phyloP scores from a whole-genome alignment of 2,113 vertebrate species.

The Zootoca vivipara region DNA sequence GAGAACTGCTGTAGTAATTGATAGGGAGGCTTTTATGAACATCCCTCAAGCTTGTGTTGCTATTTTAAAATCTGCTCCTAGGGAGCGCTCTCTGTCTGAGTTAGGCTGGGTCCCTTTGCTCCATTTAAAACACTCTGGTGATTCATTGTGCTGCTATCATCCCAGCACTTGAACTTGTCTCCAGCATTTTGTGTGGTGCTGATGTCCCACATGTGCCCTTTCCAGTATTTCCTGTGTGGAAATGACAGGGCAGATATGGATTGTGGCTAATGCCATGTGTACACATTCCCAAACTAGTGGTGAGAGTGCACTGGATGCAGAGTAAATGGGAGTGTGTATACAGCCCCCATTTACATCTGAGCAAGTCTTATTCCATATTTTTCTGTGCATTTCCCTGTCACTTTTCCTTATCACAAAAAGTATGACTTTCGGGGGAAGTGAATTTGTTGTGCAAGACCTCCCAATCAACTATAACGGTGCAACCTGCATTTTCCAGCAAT shows the following conservation, averaged over 20 bases:
- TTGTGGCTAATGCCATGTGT: no score
- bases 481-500: not conserved
- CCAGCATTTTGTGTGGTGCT: not conserved
- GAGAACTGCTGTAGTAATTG: not conserved
- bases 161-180: not conserved
- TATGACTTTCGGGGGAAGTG: no score
- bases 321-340: no score
- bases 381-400: no score
- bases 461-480: no score
- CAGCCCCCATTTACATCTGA: no score
- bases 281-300: no score
- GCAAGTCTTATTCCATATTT: no score
- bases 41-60: slow-evolving; percentile 36
- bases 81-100: not conserved
- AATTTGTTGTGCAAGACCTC: no score
- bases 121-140: slow-evolving; percentile 19
- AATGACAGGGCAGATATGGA: no score
- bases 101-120: slow-evolving; percentile 29
- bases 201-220: not conserved
- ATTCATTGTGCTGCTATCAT: slow-evolving; percentile 32
- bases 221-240: not conserved
- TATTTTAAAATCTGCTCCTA: not conserved
- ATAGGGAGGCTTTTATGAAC: not conserved
- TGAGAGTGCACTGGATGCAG: no score
- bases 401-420: no score